phyloP scores from a whole-genome alignment of 2,797 vertebrate species.

The Merluccius polli region DNA sequence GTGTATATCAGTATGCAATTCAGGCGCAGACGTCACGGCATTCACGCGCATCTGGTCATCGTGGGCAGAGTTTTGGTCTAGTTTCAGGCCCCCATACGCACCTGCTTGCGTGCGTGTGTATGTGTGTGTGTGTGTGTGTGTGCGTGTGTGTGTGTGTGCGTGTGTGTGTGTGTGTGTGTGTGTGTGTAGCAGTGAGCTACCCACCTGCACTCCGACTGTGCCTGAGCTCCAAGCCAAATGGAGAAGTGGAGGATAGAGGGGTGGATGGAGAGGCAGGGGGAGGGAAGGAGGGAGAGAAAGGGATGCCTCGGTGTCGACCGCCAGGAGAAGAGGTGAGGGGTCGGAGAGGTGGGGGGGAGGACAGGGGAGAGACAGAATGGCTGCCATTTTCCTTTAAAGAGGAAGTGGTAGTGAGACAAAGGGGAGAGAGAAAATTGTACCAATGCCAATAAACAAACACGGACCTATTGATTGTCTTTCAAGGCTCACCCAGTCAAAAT shows the following conservation, averaged over 20 bases:
- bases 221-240: constrained; percentile 76
- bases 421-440: too few species aligned
- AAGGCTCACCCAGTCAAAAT: too few species aligned
- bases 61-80: too few species aligned
- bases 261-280: constrained; percentile 69
- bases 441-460: too few species aligned
- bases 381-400: background rate
- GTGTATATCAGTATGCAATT: too few species aligned
- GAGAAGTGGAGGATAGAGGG: constrained; percentile 68
- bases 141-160: background rate
- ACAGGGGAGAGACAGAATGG: background rate
- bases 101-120: background rate
- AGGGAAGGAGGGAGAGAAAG: constrained; percentile 80
- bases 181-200: constrained; percentile 23
- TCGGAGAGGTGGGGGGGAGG: background rate
- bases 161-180: background rate
- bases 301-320: constrained; percentile 7
- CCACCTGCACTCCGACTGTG: constrained; percentile 78
- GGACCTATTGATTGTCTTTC: too few species aligned
- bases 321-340: constrained; percentile 20
- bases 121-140: background rate
- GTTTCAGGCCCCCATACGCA: too few species aligned
- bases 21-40: too few species aligned
- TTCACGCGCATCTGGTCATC: too few species aligned
- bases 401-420: background rate